Evolutionary conservation across 2,888 invertebrate species (phyloP).

Genomic region (Brachyptera risi): DNA sequence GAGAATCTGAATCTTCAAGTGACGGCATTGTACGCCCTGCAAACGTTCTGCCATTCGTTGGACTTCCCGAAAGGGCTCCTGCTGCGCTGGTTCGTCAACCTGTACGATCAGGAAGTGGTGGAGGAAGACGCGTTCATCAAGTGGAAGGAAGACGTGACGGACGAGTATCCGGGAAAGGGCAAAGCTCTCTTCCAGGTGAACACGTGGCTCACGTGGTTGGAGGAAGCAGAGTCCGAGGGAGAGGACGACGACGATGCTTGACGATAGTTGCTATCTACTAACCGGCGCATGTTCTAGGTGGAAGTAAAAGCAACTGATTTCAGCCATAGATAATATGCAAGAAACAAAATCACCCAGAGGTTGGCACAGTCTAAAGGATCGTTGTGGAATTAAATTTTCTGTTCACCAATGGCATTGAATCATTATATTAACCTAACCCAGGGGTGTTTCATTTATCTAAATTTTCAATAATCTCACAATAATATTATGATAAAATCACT

Average conservation of each 20-base stretch:
- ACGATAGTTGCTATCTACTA: no score
- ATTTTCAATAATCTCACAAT: no score
- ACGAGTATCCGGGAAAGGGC: slow-evolving; percentile 95
- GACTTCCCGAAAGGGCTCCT: slow-evolving; percentile 92
- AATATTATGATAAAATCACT: no score
- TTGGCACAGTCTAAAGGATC: no score
- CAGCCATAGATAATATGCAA: no score
- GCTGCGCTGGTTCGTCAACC: slow-evolving; percentile 90
- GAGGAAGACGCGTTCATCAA: slow-evolving; percentile 95
- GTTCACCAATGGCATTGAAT: no score
- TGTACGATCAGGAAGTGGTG: slow-evolving; percentile 92
- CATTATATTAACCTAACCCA: no score
- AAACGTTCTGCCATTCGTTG: slow-evolving; percentile 83
- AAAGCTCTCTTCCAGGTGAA: slow-evolving; percentile 95
- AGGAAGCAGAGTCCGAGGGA: slow-evolving; percentile 89
- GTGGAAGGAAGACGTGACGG: slow-evolving; percentile 97
- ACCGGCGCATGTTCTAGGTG: no score
- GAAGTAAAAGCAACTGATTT: no score
- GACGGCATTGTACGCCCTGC: slow-evolving; percentile 88
- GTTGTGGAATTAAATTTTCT: no score
- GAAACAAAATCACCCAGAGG: no score
- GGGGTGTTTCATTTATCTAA: no score
- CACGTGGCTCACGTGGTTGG: slow-evolving; percentile 94
- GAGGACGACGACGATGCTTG: slow-evolving; percentile 67
- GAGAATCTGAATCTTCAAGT: slow-evolving; percentile 70